These are phyloP conservation scores for Formica aserva DNA, from an alignment of 2,888 invertebrate genomes.

Conservation along the genomic window DNA sequence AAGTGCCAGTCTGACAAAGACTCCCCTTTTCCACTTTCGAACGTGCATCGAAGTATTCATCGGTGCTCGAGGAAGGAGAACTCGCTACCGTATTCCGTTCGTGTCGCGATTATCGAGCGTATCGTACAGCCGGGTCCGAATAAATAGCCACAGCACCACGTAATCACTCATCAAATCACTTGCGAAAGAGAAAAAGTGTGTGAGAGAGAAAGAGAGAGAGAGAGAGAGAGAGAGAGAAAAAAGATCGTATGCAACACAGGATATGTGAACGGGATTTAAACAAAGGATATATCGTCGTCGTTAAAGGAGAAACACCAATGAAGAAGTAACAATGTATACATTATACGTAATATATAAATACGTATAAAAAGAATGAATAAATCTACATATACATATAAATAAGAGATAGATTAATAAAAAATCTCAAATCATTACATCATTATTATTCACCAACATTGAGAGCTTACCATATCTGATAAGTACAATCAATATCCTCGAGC, in stretches of 20 bases:
- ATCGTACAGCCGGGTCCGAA: conserved; percentile 8
- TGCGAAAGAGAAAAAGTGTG: conserved; percentile 10
- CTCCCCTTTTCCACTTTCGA: neutral
- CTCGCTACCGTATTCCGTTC: conserved; percentile 29
- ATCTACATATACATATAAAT: conserved; percentile 78
- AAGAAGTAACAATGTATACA: conserved; percentile 71
- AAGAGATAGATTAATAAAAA: conserved; percentile 82
- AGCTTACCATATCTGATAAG: neutral
- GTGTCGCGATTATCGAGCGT: conserved; percentile 26
- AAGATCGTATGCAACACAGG: neutral
- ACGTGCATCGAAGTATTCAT: conserved; percentile 33
- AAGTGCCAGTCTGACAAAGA: conserved; percentile 18
- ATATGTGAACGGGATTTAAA: neutral
- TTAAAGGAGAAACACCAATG: conserved; percentile 50
- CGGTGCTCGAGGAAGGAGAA: conserved; percentile 18
- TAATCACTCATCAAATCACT: conserved; percentile 34
- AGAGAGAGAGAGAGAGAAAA: neutral
- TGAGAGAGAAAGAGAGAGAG: neutral
- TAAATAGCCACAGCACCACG: conserved; percentile 28
- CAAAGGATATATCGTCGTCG: conserved; percentile 28
- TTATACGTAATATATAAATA: conserved; percentile 79
- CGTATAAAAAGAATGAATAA: conserved; percentile 75
- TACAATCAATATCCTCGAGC: neutral
- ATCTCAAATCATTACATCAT: conserved; percentile 73
- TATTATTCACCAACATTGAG: conserved; percentile 60